phyloP scores from a whole-genome alignment of 2,888 invertebrate species.

The Sialis lutaria region DNA sequence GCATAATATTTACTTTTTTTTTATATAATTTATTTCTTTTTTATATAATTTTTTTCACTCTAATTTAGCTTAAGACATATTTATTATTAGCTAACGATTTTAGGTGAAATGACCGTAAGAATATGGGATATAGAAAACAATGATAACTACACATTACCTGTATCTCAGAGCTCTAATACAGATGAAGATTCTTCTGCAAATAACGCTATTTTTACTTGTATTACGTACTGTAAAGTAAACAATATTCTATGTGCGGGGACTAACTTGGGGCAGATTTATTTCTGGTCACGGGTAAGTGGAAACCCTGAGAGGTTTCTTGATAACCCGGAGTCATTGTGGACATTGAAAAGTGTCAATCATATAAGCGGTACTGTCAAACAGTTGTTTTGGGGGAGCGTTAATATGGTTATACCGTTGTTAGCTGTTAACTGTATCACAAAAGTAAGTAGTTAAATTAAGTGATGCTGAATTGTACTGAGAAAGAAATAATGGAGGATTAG shows the following conservation, averaged over 20 bases:
- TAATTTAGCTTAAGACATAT: neutral
- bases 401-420: constrained; percentile 49
- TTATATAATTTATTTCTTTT: too few relatives aligned
- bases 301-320: constrained; percentile 20
- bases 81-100: too few relatives aligned
- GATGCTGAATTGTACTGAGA: too few relatives aligned
- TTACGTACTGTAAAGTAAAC: constrained; percentile 49
- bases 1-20: too few relatives aligned
- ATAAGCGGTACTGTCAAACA: constrained; percentile 66
- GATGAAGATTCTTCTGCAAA: constrained; percentile 12
- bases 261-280: constrained; percentile 71
- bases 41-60: neutral
- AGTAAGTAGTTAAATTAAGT: constrained; percentile 23
- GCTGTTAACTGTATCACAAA: constrained; percentile 71
- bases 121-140: constrained; percentile 91
- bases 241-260: constrained; percentile 80
- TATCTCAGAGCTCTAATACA: constrained; percentile 20
- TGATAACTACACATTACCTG: constrained; percentile 74
- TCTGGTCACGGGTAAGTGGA: constrained; percentile 47
- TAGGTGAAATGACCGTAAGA: constrained; percentile 27
- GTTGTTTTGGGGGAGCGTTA: constrained; percentile 62
- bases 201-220: constrained; percentile 40
- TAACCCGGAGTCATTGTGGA: constrained; percentile 66
- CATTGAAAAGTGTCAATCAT: constrained; percentile 49
- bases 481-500: too few relatives aligned